Conservation (phyloP, 2,888 invertebrate genomes). For the Chironomus riparius region DNA sequence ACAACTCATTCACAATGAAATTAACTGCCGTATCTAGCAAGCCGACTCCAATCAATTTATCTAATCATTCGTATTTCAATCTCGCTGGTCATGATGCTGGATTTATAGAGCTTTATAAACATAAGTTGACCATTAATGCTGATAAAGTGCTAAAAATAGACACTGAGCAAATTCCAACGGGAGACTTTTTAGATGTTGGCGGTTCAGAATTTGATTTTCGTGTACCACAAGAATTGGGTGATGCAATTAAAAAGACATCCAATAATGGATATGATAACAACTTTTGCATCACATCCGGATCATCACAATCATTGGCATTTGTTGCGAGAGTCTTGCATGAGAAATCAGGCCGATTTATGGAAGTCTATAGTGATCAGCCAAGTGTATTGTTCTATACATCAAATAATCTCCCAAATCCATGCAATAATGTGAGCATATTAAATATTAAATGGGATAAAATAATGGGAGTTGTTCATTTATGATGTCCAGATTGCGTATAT, state of each 20-base stretch:
- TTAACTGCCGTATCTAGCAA: constrained; percentile 68
- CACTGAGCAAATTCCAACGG: constrained; percentile 61
- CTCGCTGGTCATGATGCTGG: constrained; percentile 74
- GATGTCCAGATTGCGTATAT: too few species aligned
- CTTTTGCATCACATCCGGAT: constrained; percentile 61
- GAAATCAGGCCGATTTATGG: constrained; percentile 60
- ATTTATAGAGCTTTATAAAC: constrained; percentile 54
- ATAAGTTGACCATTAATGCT: constrained; percentile 63
- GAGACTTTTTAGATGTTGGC: constrained; percentile 57
- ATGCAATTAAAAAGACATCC: constrained; percentile 57
- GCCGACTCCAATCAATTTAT: constrained; percentile 76
- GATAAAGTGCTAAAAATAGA: constrained; percentile 66
- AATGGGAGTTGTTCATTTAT: too few species aligned
- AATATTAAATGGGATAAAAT: too few species aligned
- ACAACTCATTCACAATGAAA: constrained; percentile 64
- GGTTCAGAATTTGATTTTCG: constrained; percentile 67
- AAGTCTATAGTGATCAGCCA: constrained; percentile 77
- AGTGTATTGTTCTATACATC: constrained; percentile 87
- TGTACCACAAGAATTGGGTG: constrained; percentile 52
- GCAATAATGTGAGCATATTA: constrained; percentile 6
- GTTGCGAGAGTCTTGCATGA: constrained; percentile 62
- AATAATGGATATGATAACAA: constrained; percentile 73
- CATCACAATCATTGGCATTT: constrained; percentile 48
- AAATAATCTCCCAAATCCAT: constrained; percentile 58
- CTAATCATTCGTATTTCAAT: constrained; percentile 86